Conservation (phyloP, 2,888 invertebrate species). For the Lithophane semibrunnea region DNA sequence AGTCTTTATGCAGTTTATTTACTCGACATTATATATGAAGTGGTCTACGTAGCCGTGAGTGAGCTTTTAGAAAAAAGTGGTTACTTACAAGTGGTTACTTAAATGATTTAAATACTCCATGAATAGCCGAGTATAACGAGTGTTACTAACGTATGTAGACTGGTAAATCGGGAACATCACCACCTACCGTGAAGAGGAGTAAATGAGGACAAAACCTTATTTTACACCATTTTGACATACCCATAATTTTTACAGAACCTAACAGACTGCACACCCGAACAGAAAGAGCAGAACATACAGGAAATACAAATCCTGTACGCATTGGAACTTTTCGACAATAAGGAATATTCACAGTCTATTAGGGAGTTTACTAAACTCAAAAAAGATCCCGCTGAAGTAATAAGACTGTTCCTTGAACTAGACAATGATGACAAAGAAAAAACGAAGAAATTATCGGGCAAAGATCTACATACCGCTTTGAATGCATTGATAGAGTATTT, state of each 20-base stretch:
- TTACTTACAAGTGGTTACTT: no score
- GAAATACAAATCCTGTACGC: constrained; percentile 98
- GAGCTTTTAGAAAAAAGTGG: background rate
- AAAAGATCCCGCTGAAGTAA: constrained; percentile 98
- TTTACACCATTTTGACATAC: background rate
- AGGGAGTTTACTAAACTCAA: constrained; percentile 96
- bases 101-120: background rate
- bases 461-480: constrained; percentile 96
- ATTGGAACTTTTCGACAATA: constrained; percentile 96
- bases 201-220: background rate
- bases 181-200: background rate
- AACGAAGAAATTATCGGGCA: constrained; percentile 92
- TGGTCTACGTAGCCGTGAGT: background rate
- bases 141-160: background rate
- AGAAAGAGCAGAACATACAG: constrained; percentile 94
- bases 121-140: no score
- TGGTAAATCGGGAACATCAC: background rate
- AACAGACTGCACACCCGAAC: constrained; percentile 95
- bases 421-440: constrained; percentile 80
- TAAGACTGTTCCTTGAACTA: constrained; percentile 97
- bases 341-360: constrained; percentile 97
- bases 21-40: background rate
- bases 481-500: constrained; percentile 97
- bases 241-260: constrained; percentile 91
- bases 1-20: background rate